Conservation (phyloP, 2,113 vertebrate species). For the Zosterops hypoxanthus region DNA sequence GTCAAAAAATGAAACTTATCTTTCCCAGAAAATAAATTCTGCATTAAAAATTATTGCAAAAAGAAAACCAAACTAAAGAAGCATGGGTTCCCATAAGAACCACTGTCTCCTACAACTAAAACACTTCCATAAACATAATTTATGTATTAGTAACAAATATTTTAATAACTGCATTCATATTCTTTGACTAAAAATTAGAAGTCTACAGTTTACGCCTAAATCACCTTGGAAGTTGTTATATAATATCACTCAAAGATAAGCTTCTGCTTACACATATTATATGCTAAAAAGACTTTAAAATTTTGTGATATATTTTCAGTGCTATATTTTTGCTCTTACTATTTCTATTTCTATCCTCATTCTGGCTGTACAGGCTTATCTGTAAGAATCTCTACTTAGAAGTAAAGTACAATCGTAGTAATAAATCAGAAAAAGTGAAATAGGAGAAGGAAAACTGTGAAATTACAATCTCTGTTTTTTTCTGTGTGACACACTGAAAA, state of each 20-base stretch:
- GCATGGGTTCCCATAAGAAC: not conserved
- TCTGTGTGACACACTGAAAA: not conserved
- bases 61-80: not conserved
- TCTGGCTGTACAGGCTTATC: not conserved
- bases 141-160: not conserved
- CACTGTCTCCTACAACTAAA: fast-evolving
- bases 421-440: not conserved
- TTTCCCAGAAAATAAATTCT: not conserved
- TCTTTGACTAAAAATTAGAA: not conserved
- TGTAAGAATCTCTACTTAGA: not conserved
- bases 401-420: not conserved
- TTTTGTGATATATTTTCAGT: not conserved
- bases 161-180: not conserved
- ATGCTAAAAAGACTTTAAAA: not conserved
- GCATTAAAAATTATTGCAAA: not conserved
- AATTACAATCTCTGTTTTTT: not conserved
- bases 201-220: not conserved
- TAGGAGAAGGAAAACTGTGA: not conserved
- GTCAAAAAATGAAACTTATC: not conserved
- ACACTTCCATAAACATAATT: not conserved
- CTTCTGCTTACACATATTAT: not conserved
- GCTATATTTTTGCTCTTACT: not conserved
- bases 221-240: not conserved
- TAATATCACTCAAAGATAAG: not conserved
- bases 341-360: not conserved